Conservation (phyloP, 2,888 invertebrate genomes). For the Entomobrya proxima region DNA sequence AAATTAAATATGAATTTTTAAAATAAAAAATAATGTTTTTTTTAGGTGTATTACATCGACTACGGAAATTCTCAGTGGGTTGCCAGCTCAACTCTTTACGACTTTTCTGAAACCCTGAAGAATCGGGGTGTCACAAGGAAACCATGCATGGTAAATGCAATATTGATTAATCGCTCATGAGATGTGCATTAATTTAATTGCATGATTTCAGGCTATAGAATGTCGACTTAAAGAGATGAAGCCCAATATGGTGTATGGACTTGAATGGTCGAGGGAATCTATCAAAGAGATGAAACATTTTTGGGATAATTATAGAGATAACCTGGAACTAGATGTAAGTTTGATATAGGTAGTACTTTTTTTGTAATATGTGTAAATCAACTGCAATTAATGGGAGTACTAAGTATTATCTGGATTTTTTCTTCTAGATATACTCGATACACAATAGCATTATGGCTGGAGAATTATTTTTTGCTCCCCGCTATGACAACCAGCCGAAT, state of each 20-base stretch:
- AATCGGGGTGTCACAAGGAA: conserved; percentile 1
- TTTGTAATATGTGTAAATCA: too few relatives aligned
- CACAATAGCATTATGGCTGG: conserved; percentile 85
- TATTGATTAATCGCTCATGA: too few relatives aligned
- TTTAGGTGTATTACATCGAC: conserved; percentile 87
- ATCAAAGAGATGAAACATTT: conserved; percentile 59
- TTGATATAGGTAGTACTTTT: not conserved
- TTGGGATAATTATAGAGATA: conserved; percentile 40
- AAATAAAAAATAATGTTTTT: conserved; percentile 1
- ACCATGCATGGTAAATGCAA: conserved; percentile 65
- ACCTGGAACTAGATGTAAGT: conserved; percentile 46
- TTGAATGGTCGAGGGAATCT: conserved; percentile 70
- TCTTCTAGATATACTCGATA: conserved; percentile 84
- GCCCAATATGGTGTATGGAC: conserved; percentile 70
- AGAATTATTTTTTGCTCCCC: conserved; percentile 80
- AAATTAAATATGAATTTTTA: not conserved
- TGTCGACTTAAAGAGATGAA: conserved; percentile 70
- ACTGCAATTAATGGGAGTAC: too few relatives aligned
- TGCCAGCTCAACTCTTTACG: conserved; percentile 29
- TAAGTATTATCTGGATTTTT: not conserved
- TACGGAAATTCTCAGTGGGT: conserved; percentile 82
- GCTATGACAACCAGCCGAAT: not conserved
- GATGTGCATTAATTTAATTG: not conserved
- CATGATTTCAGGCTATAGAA: conserved; percentile 72
- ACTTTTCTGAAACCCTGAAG: conserved; percentile 57